Evolutionary conservation across 2,113 vertebrate species (phyloP).

Genomic region (Misgurnus mizolepis): DNA sequence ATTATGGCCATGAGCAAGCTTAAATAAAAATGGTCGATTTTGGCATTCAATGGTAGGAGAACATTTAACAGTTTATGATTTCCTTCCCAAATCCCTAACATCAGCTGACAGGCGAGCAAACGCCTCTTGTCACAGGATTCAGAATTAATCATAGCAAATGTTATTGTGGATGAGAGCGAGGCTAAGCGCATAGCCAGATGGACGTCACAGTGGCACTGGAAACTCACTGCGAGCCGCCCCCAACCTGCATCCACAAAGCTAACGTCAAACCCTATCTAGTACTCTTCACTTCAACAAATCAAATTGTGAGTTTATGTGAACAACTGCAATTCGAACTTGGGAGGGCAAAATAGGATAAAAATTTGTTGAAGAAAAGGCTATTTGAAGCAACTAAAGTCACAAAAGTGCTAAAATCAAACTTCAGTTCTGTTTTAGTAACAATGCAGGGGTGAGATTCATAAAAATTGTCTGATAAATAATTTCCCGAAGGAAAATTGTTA

Average conservation of each 20-base stretch:
- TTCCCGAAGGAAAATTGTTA: too few relatives aligned
- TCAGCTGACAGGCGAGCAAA: slow-evolving; percentile 36
- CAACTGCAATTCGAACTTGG: background rate
- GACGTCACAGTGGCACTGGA: slow-evolving; percentile 35
- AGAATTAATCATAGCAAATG: slow-evolving; percentile 52
- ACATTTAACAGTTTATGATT: slow-evolving; percentile 14
- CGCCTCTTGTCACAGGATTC: slow-evolving; percentile 38
- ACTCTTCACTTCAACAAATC: background rate
- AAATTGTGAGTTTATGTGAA: background rate
- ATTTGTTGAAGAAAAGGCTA: background rate
- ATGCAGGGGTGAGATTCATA: too few relatives aligned
- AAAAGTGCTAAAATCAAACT: too few relatives aligned
- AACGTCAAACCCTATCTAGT: background rate
- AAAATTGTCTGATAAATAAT: too few relatives aligned
- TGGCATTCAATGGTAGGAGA: background rate
- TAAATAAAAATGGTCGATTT: background rate
- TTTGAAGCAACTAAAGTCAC: too few relatives aligned
- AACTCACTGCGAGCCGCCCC: slow-evolving; percentile 22
- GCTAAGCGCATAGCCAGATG: slow-evolving; percentile 43
- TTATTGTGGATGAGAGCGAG: slow-evolving; percentile 44
- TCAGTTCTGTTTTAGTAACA: too few relatives aligned
- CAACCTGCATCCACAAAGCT: slow-evolving; percentile 13
- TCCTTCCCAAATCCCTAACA: slow-evolving; percentile 35
- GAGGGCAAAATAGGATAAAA: too few relatives aligned
- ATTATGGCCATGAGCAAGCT: too few relatives aligned